These are phyloP conservation scores for Magallana gigas DNA, from an alignment of 1,140 invertebrate genomes.

Conservation along the genomic window DNA sequence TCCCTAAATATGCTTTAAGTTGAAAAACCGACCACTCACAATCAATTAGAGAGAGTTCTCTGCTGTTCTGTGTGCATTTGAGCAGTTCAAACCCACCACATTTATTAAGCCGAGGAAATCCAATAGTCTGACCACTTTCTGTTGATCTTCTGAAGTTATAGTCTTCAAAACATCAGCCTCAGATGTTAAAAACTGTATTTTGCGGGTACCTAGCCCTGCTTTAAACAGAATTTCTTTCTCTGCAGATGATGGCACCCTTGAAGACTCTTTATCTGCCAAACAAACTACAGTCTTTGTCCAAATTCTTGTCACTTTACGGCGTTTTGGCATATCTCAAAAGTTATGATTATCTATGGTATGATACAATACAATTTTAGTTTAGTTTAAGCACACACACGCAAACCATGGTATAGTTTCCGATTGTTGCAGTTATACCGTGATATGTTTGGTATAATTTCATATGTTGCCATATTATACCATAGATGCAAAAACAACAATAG, in stretches of 20 bases:
- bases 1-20: constrained; percentile 36
- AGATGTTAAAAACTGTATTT: constrained; percentile 20
- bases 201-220: constrained; percentile 16
- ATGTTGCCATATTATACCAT: no score
- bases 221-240: constrained; percentile 37
- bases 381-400: no score
- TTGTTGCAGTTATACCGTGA: no score
- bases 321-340: no score
- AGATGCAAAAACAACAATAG: no score
- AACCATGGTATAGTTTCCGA: no score
- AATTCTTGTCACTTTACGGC: no score
- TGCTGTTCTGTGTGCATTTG: constrained; percentile 39
- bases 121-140: background rate
- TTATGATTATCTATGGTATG: no score
- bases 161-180: constrained; percentile 37
- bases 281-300: background rate
- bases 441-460: no score
- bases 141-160: background rate
- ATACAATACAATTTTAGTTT: no score
- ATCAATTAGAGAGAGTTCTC: constrained; percentile 11
- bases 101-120: constrained; percentile 37
- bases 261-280: constrained; percentile 10
- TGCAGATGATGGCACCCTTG: background rate
- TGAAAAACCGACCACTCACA: constrained; percentile 25
- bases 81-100: constrained; percentile 52